Evolutionary conservation across 2,888 invertebrate genomes (phyloP), one percentile per base, ranked within the genome.

Genomic region (Mimumesa dahlbomi): DNA sequence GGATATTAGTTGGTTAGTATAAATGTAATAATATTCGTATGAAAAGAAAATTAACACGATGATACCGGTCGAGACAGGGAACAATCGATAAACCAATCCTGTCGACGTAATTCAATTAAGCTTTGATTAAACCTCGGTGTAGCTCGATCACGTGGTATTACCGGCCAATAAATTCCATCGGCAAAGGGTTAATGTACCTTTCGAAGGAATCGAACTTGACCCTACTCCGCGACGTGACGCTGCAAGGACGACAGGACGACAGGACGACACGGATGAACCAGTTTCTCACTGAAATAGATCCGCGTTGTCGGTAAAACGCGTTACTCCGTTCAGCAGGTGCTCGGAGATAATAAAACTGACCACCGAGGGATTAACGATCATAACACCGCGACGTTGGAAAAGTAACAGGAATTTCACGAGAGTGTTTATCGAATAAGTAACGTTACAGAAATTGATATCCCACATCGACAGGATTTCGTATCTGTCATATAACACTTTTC

Each of bases 241-340:
- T 48, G n/a, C 3, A 25, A 29, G n/a, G n/a, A n/a, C n/a, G n/a
- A n/a, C n/a, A 48, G 46, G 29, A 48, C 29, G 46, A 48, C 46
- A 25, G 29, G 46, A 25, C 25, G 13, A 25, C 25, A 22, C 13
- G 46, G 46, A 48, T 48, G 46, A 29, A 48, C 46, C 46, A 48
- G 46, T 48, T 48, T 25, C 46, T 48, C 16, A n/a, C 29, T 29
- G 25, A 48, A 14, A 29, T 29, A 29, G 29, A 48, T 16, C 9
- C 46, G 18, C 25, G 29, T 29, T 14, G 29, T n/a, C 46, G 25
- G 4, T 25, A 16, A 25, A 48, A 14, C 29, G 25, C 34, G n/a
- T 4, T n/a, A n/a, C 34, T 34, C n/a, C 34, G 34, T 34, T n/a
- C 16, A 29, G 11, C 45, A 21, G 6, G 45, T 7, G n/a, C 21